Conservation (phyloP, 1,140 invertebrate species). For the Adoxophyes honmai region DNA sequence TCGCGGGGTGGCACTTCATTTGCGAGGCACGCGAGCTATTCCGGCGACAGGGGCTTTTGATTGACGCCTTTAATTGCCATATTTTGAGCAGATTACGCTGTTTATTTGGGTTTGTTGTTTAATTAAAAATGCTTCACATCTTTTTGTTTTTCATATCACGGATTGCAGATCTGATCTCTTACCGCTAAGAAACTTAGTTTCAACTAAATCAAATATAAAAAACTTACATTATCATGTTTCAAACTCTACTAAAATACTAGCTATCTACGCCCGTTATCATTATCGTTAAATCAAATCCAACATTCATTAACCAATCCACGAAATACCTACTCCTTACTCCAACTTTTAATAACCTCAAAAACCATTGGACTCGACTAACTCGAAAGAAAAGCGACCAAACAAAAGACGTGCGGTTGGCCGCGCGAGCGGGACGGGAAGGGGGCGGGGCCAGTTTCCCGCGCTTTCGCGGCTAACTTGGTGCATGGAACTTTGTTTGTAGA, state of each 20-base stretch:
- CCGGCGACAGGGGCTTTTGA: conserved; percentile 37
- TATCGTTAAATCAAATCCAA: too few species aligned
- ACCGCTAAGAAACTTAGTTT: too few species aligned
- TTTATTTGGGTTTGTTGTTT: not conserved
- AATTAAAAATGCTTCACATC: conserved; percentile 9
- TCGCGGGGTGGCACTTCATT: conserved; percentile 59
- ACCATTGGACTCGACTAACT: not conserved
- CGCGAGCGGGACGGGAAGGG: conserved; percentile 37
- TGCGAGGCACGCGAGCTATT: conserved; percentile 52
- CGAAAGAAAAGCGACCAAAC: not conserved
- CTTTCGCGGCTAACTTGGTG: conserved; percentile 43
- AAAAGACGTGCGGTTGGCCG: conserved; percentile 41
- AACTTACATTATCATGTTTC: too few species aligned
- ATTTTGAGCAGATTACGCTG: conserved; percentile 18
- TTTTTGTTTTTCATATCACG: not conserved
- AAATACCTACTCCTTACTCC: too few species aligned
- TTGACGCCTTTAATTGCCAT: conserved; percentile 39
- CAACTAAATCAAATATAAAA: too few species aligned
- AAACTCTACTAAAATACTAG: too few species aligned
- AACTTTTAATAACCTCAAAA: not conserved
- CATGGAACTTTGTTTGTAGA: conserved; percentile 36
- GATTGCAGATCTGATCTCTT: too few species aligned
- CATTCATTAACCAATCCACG: too few species aligned
- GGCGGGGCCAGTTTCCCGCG: conserved; percentile 27
- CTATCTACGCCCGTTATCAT: too few species aligned